Conservation (phyloP, 1,140 invertebrate genomes). For the Anastrepha ludens region DNA sequence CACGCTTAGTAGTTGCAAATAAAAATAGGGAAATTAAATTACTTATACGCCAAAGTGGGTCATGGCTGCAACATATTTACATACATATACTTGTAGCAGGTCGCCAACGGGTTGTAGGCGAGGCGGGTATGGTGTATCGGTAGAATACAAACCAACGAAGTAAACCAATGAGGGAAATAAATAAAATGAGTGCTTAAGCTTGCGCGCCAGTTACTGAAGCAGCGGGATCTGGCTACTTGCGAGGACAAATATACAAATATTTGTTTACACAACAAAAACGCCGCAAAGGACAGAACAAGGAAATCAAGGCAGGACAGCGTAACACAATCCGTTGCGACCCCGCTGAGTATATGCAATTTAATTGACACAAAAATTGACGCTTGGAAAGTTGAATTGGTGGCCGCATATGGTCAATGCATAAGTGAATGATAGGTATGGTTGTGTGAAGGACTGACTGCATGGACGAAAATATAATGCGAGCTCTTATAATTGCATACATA, state of each 20-base stretch:
- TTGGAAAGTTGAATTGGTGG: slow-evolving; percentile 27
- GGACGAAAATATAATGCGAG: too few species aligned
- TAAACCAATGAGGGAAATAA: slow-evolving; percentile 20
- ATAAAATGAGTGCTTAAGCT: slow-evolving; percentile 4
- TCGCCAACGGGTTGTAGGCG: too few species aligned
- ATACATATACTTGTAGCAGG: too few species aligned
- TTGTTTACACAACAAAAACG: not conserved
- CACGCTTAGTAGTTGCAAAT: slow-evolving; percentile 10
- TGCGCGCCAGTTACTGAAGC: not conserved
- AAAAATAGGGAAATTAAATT: slow-evolving; percentile 24
- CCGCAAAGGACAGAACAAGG: not conserved
- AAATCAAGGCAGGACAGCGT: not conserved
- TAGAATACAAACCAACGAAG: not conserved
- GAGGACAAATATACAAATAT: slow-evolving; percentile 17
- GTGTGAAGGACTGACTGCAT: not conserved
- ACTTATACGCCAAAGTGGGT: slow-evolving; percentile 38
- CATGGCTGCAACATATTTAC: slow-evolving; percentile 5
- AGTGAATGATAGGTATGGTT: not conserved
- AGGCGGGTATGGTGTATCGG: too few species aligned
- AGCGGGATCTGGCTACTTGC: not conserved
- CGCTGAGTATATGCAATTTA: not conserved
- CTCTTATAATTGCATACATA: too few species aligned
- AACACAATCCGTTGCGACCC: not conserved
- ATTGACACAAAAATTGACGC: slow-evolving; percentile 7
- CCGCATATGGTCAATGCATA: not conserved